These are phyloP conservation scores for Zaprionus capensis DNA, from an alignment of 1,140 invertebrate genomes.

Conservation along the genomic window DNA sequence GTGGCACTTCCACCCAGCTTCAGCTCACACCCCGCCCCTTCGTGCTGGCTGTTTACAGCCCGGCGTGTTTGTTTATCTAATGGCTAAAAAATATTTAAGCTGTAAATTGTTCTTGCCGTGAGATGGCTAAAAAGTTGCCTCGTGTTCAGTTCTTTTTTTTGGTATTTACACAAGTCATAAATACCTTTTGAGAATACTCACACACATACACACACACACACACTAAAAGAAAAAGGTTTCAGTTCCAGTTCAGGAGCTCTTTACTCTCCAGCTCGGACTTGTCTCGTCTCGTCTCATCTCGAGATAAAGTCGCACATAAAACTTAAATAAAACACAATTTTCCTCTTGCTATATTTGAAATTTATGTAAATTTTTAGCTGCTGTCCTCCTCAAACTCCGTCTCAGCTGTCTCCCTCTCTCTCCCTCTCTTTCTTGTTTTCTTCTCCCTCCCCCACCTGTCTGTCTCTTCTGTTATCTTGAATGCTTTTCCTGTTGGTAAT, in stretches of 20 bases:
- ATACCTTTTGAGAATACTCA: slow-evolving; percentile 54
- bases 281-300: slow-evolving; percentile 10
- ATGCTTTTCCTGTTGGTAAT: slow-evolving; percentile 58
- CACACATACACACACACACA: background rate
- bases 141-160: slow-evolving; percentile 24
- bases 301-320: slow-evolving; percentile 53
- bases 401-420: slow-evolving; percentile 14
- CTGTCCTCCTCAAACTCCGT: background rate
- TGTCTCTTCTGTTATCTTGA: slow-evolving; percentile 34
- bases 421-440: background rate
- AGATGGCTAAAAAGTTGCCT: slow-evolving; percentile 67
- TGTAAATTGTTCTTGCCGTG: slow-evolving; percentile 62
- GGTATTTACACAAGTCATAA: slow-evolving; percentile 74
- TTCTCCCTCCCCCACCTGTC: slow-evolving; percentile 4
- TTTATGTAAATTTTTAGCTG: slow-evolving; percentile 66
- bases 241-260: background rate
- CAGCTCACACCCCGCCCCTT: background rate
- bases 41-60: slow-evolving; percentile 22
- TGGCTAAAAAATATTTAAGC: slow-evolving; percentile 82
- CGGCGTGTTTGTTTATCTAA: slow-evolving; percentile 77
- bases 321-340: slow-evolving; percentile 44
- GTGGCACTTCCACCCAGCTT: slow-evolving; percentile 24
- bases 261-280: slow-evolving; percentile 19
- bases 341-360: slow-evolving; percentile 71
- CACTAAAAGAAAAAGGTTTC: slow-evolving; percentile 35